Evolutionary conservation across 1,140 invertebrate genomes (phyloP).

Genomic region (Mactra quadrangularis): DNA sequence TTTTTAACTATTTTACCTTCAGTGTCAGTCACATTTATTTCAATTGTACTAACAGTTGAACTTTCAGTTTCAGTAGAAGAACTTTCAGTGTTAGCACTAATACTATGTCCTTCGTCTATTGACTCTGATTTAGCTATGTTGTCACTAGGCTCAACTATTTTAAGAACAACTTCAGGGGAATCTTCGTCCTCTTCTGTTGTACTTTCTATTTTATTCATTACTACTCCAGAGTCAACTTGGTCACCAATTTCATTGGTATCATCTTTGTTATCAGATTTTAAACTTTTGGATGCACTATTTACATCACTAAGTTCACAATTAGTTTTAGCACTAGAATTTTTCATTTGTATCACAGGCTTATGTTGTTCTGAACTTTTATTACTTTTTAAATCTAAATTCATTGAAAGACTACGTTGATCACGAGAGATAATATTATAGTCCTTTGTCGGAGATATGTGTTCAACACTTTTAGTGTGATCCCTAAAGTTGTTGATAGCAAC

Average conservation of each 20-base stretch:
- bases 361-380: background rate
- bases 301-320: background rate
- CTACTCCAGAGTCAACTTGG: background rate
- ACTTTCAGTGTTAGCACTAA: background rate
- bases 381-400: slow-evolving; percentile 33
- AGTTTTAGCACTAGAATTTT: background rate
- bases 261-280: background rate
- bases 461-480: slow-evolving; percentile 35
- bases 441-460: slow-evolving; percentile 41
- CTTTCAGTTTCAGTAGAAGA: background rate
- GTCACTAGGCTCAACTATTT: slow-evolving; percentile 21
- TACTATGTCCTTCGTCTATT: background rate
- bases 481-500: background rate
- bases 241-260: background rate
- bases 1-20: slow-evolving; percentile 4
- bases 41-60: background rate
- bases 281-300: background rate
- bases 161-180: slow-evolving; percentile 8
- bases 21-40: slow-evolving; percentile 45
- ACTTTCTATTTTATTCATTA: background rate
- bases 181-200: background rate
- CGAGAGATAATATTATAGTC: slow-evolving; percentile 31
- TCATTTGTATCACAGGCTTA: slow-evolving; percentile 10
- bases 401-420: slow-evolving; percentile 29
- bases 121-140: background rate